A percentile compares a stretch with the other conserved stretches of the same genome.
phyloP scores from a whole-genome alignment of 2,888 invertebrate genomes.

The Andrena trimmerana region DNA sequence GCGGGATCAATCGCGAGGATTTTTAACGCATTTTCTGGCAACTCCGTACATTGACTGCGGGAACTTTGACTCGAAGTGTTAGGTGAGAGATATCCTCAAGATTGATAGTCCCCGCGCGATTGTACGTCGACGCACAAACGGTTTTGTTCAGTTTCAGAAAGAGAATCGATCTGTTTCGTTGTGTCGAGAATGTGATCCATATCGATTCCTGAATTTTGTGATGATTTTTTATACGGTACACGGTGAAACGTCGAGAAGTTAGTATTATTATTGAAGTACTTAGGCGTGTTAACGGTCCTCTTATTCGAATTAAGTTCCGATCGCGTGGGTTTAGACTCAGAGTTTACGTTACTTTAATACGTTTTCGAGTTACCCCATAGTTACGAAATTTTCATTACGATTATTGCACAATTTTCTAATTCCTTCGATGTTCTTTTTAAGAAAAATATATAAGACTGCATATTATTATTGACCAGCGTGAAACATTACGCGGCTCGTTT shows the following conservation, averaged over 20 bases:
- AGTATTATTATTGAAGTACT: neutral
- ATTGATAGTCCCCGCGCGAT: neutral
- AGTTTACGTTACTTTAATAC: neutral
- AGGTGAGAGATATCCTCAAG: neutral
- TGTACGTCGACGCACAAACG: neutral
- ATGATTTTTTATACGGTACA: neutral
- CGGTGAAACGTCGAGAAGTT: neutral
- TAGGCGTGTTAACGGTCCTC: neutral
- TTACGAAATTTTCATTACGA: slow-evolving; percentile 21
- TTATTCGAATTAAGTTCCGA: neutral
- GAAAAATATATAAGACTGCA: slow-evolving; percentile 40
- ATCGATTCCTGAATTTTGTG: neutral
- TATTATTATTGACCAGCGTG: slow-evolving; percentile 40
- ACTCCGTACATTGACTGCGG: slow-evolving; percentile 31
- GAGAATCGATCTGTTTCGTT: neutral
- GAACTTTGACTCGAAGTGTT: slow-evolving; percentile 6
- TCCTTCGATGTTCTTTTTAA: neutral
- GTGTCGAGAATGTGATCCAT: neutral
- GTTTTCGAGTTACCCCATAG: neutral
- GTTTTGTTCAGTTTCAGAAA: slow-evolving; percentile 13
- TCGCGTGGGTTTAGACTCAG: neutral
- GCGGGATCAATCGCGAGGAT: neutral
- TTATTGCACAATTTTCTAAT: slow-evolving; percentile 19
- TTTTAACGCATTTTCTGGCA: neutral
- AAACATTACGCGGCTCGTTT: slow-evolving; percentile 14